phyloP scores from a whole-genome alignment of 2,888 invertebrate species.

The Coenonympha glycerion region DNA sequence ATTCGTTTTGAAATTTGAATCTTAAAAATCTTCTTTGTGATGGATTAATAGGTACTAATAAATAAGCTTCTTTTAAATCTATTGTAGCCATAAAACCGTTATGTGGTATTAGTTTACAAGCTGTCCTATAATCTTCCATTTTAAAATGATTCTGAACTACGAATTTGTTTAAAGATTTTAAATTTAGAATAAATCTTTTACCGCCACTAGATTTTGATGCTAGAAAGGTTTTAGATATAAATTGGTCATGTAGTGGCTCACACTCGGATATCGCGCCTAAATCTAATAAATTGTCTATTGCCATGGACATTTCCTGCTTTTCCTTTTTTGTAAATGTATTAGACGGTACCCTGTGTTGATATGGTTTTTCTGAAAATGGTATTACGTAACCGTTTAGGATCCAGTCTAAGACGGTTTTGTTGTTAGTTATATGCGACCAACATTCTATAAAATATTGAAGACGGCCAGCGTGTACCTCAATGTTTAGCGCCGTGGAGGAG shows the following conservation, averaged over 20 bases:
- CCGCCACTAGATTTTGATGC: neutral
- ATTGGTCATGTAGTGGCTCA: neutral
- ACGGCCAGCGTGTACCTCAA: too few relatives aligned
- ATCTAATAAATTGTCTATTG: too few relatives aligned
- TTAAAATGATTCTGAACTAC: neutral
- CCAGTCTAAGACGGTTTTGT: too few relatives aligned
- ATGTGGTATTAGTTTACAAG: neutral
- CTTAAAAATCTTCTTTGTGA: neutral
- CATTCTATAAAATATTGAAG: too few relatives aligned
- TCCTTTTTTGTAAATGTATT: too few relatives aligned
- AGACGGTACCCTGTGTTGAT: too few relatives aligned
- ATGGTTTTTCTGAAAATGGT: too few relatives aligned
- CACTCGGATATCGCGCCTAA: neutral
- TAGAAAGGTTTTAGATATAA: neutral
- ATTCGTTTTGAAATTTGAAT: neutral
- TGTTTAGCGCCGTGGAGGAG: too few relatives aligned
- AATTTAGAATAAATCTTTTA: neutral
- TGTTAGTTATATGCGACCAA: too few relatives aligned
- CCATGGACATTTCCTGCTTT: too few relatives aligned
- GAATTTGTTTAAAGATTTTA: neutral
- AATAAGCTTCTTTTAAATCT: neutral
- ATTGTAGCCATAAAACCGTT: neutral
- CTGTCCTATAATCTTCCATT: neutral
- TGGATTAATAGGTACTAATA: neutral
- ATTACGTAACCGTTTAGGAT: too few relatives aligned